Base-by-base conservation (phyloP, 2,797 vertebrate genomes). In the Ciconia nigra region DNA sequence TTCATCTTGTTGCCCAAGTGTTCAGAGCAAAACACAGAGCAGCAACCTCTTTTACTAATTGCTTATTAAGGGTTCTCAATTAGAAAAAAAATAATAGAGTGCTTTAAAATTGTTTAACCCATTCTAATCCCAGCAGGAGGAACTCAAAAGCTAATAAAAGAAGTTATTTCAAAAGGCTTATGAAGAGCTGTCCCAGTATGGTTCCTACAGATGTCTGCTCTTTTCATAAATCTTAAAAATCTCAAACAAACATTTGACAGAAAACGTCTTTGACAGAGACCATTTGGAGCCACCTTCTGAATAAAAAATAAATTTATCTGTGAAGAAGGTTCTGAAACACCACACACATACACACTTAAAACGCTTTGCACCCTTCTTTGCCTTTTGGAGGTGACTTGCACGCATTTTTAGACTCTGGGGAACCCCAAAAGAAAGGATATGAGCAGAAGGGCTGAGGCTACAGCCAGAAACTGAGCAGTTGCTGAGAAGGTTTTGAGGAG, bases 21-120 rank as follows among this genome's bases (percentile, higher is more conserved):
- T 78, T 90, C 4, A 1, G 41, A 89, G 62, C 5, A 84, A 61
- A 86, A 81, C 22, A 80, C 25, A 72, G n/a, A 72, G n/a, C 62
- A 80, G 55, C 44, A 83, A 59, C 44, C n/a, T 52, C 47, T 84
- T 84, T 57, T 80, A 78, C 37, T 91, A 63, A 83, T 81, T 1
- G 0, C 25, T 37, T 74, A 25, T 37, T 80, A 77, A 59, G 24
- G 8, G 35, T 41, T 82, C 66, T 92, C 73, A 87, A 58, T 72
- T 82, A 58, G 13, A 18, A 42, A 33, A 33, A 55, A 57, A 69
- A 67, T 25, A 52, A n/a, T 0, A 47, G 5, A 65, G 49, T 51
- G n/a, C 6, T 93, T 85, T 69, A 46, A 71, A 74, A 62, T 65
- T 54, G 35, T 84, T 93, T 97, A 95, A 92, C 83, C 89, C 72